A percentile compares a stretch with the other conserved stretches of the same genome.
phyloP scores from a whole-genome alignment of 2,113 vertebrate species.

The Rhagologus leucostigma region DNA sequence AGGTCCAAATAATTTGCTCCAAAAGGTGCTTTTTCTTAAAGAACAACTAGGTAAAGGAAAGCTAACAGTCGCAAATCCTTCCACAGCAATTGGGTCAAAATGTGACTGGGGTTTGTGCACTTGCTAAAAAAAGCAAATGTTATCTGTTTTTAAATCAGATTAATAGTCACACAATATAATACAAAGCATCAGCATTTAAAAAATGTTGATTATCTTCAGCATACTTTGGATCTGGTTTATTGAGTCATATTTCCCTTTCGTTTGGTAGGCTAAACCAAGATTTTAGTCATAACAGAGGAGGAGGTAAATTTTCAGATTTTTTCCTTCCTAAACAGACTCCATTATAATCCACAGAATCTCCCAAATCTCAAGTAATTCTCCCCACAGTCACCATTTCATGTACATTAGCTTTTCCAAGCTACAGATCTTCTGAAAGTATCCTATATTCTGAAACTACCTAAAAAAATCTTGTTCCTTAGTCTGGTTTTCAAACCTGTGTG shows the following conservation, averaged over 20 bases:
- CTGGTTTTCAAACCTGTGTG: not conserved
- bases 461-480: not conserved
- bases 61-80: constrained; percentile 23
- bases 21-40: constrained; percentile 30
- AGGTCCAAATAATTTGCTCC: constrained; percentile 6
- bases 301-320: not conserved
- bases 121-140: constrained; percentile 11
- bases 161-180: not conserved
- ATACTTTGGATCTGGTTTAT: not conserved
- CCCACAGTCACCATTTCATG: not conserved
- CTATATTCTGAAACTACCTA: not conserved
- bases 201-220: not conserved
- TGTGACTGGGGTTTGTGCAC: not conserved
- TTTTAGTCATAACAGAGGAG: not conserved
- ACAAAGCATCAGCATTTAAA: constrained; percentile 8
- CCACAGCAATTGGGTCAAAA: constrained; percentile 31
- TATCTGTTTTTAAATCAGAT: constrained; percentile 50
- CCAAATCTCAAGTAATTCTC: constrained; percentile 7
- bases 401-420: not conserved
- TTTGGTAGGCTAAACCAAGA: constrained; percentile 17
- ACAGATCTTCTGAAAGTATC: not conserved
- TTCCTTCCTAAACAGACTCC: not conserved
- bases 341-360: not conserved
- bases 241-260: not conserved
- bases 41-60: constrained; percentile 45